Base-by-base conservation (phyloP, 2,113 vertebrate species). In the Elaphurus davidianus region DNA sequence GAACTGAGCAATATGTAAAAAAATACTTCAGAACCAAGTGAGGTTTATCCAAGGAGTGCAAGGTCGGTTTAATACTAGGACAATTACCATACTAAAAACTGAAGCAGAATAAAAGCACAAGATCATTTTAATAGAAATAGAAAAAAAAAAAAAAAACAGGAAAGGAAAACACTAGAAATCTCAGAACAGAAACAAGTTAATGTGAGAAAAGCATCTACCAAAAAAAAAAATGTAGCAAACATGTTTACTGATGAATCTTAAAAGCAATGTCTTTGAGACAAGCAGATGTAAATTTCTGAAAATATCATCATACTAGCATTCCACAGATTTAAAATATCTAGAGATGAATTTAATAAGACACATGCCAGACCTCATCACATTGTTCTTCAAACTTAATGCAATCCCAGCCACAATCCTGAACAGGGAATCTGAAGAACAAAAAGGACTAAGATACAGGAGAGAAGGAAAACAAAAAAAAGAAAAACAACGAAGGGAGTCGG, bases 241-340 rank as follows among this genome's bases (percentile, higher is more conserved):
- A 25, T 90, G 25, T 23, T 94, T 92, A 79, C 71, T 17, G 25
- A 55, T 40, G 17, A 96, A 81, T 14, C 45, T 43, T 87, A 88
- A 83, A 95, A 79, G 36, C 36, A 94, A 64, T 83, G 82, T 93
- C 79, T 93, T 87, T 59, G 17, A 76, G 96, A 90, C 7, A 82
- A 17, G 27, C 86, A 96, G 90, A 84, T n/a, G 8, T 40, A 27
- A 3, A 59, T 21, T 17, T 36, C 59, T 87, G 81, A 76, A 90
- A 87, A 52, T 93, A 71, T 27, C 28, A 59, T 90, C 92, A 87
- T 59, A 67, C 25, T 30, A 89, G 52, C 27, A 89, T 81, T 2
- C 10, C 30, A 85, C 40, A 96, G 52, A 64, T 30, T 60, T 19
- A 90, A 71, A 54, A 85, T 40, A 89, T 4, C n/a, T 57, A 78